Evolutionary conservation across 2,113 vertebrate genomes (phyloP), one percentile per base, ranked within the genome.

Genomic region (Myiozetetes cayanensis): DNA sequence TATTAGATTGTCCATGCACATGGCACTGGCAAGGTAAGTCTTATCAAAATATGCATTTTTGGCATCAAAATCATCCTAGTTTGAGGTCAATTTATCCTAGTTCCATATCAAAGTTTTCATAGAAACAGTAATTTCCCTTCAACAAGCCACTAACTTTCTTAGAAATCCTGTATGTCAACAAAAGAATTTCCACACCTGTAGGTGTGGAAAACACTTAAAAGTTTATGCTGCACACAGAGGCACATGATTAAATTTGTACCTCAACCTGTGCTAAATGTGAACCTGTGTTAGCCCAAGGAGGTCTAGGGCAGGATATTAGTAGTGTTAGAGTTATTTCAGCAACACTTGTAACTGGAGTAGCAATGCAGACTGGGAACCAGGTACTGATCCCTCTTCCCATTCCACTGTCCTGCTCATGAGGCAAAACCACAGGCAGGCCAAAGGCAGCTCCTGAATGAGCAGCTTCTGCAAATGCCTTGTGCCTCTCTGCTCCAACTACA

Each of bases 391-490:
- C 14, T 73, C 31, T 53, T 61, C 35, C 35, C 53, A 33, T 39
- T 27, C 18, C 6, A n/a, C 23, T 62, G 41, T 15, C 18, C 28
- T 56, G 16, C 17, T 33, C 53, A 62, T 7, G 49, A 73, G 39
- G 4, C 23, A 83, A 61, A 80, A 33, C 6, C 30, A 39, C 8
- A 25, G 5, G 7, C 22, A 33, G 2, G 8, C 16, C 20, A 61
- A 56, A 33, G 9, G 4, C 14, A 70, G 14, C 35, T 23, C 49
- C 33, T 41, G 61, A 14, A 28, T 16, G 20, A 28, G n/a, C 55
- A 92, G 30, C 1, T 63, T 63, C 61, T 63, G 18, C 20, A 30
- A 0, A 9, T 33, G 35, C 5, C 30, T 72, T 1, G 0, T 18
- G 20, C 28, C 22, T 30, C 47, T 49, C 41, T 49, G 4, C 15